phyloP scores from a whole-genome alignment of 2,888 invertebrate genomes.

The Netelia fuscicornis region DNA sequence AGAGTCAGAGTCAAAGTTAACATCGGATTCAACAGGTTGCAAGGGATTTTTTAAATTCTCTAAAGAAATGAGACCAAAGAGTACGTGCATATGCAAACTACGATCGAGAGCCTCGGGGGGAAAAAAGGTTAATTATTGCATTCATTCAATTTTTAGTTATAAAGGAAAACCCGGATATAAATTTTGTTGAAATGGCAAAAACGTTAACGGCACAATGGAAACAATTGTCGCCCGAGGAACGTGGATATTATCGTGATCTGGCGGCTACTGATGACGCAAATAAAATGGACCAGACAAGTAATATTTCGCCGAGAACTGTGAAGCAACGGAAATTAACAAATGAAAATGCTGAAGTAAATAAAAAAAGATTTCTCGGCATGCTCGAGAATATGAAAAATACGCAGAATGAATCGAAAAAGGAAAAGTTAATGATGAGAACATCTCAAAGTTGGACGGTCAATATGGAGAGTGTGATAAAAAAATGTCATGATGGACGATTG shows the following conservation, averaged over 20 bases:
- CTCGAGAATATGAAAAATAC: slow-evolving; percentile 77
- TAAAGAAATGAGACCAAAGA: neutral
- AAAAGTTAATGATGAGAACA: slow-evolving; percentile 74
- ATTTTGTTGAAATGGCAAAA: slow-evolving; percentile 82
- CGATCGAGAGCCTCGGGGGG: neutral
- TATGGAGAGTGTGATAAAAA: slow-evolving; percentile 70
- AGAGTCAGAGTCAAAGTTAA: neutral
- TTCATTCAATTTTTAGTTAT: slow-evolving; percentile 73
- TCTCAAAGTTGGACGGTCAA: slow-evolving; percentile 75
- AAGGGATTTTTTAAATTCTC: slow-evolving; percentile 14
- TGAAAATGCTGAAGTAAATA: slow-evolving; percentile 72
- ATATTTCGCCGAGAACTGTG: neutral
- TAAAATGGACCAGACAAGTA: slow-evolving; percentile 53
- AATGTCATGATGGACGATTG: slow-evolving; percentile 68
- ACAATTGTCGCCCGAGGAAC: slow-evolving; percentile 81
- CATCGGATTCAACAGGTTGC: slow-evolving; percentile 16
- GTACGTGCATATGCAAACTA: neutral
- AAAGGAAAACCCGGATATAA: slow-evolving; percentile 77
- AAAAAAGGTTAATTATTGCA: slow-evolving; percentile 29
- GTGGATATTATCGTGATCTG: slow-evolving; percentile 80
- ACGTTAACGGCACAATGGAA: slow-evolving; percentile 83
- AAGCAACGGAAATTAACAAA: slow-evolving; percentile 55
- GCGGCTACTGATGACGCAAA: slow-evolving; percentile 72
- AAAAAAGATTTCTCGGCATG: slow-evolving; percentile 75
- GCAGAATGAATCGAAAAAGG: slow-evolving; percentile 69